A percentile compares a stretch with the other conserved stretches of the same genome.
Conservation (phyloP, 2,797 vertebrate genomes). For the Schizopygopsis pylzovi region DNA sequence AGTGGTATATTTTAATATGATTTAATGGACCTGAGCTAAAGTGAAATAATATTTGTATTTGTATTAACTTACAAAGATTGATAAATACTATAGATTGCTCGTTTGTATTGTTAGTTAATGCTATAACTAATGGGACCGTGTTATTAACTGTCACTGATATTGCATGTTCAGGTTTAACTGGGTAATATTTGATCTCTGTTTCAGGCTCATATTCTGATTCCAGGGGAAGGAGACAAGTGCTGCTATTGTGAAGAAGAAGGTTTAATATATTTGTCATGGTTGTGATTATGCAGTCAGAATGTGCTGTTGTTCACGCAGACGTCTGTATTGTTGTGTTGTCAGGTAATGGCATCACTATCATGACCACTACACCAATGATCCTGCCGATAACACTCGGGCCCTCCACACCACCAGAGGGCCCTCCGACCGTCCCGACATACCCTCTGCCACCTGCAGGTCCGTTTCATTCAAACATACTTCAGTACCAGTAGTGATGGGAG, state of each 20-base stretch:
- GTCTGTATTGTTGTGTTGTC: constrained; percentile 64
- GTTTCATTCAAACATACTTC: constrained; percentile 27
- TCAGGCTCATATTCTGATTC: constrained; percentile 81
- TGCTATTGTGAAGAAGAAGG: constrained; percentile 81
- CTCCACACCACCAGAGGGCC: constrained; percentile 63
- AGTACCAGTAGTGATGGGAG: neutral
- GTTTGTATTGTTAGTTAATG: no score
- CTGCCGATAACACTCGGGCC: constrained; percentile 56
- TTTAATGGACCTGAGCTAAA: no score
- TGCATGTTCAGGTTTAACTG: neutral
- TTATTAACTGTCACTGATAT: neutral
- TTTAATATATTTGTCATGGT: constrained; percentile 39
- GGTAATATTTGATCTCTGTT: neutral
- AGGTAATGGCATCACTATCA: constrained; percentile 61
- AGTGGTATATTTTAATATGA: no score
- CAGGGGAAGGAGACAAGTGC: constrained; percentile 76
- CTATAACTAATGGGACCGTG: no score
- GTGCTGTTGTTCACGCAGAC: constrained; percentile 78
- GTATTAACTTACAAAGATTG: no score
- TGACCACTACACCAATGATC: constrained; percentile 64
- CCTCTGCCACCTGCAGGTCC: constrained; percentile 78
- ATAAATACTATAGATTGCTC: no score
- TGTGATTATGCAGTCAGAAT: neutral
- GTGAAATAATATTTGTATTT: no score
- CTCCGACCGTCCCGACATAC: constrained; percentile 74